Evolutionary conservation across 2,797 vertebrate species (phyloP), one percentile per base, ranked within the genome.

Genomic region (Diceros bicornis): DNA sequence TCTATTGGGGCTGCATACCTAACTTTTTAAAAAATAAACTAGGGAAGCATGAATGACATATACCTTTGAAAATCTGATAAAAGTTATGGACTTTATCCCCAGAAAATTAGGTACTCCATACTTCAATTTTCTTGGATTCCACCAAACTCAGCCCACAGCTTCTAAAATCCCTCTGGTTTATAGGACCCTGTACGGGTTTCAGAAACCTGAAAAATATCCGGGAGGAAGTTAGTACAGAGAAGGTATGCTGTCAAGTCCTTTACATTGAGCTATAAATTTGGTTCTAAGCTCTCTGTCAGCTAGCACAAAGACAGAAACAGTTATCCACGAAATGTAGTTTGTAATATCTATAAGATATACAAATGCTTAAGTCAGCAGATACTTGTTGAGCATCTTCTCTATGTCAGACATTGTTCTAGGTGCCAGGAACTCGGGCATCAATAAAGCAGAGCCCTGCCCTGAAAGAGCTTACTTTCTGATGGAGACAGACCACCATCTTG

Each of bases 21-120:
- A 66, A 74, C 68, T 88, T 83, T 91, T 89, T 29, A 62, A 90
- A 85, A 90, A 89, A 59, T 23, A 61, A 86, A 41, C 10, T n/a
- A 92, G 59, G 69, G 16, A 44, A 71, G n/a, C 29, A 14, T 34
- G 37, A 86, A 44, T 86, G 41, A 64, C 9, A 55, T 16, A 78
- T 10, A 87, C 12, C 59, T 96, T 69, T 90, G 92, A 91, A 90
- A 90, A 37, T 90, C 61, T 93, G 44, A 55, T 71, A n/a, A 61
- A 89, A 82, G 4, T 84, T 90, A 75, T 1, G 2, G 16, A 68
- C 23, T 55, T 78, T 62, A 16, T 81, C 34, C 93, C 20, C 34
- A 62, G 13, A 64, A 94, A 89, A 75, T 25, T 32, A 77, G 16
- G 50, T 95, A 52, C 10, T 87, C 32, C 50, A 85, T 23, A 55